Evolutionary conservation across 2,113 vertebrate species (phyloP), one percentile per base, ranked within the genome.

Genomic region (Alligator mississippiensis): DNA sequence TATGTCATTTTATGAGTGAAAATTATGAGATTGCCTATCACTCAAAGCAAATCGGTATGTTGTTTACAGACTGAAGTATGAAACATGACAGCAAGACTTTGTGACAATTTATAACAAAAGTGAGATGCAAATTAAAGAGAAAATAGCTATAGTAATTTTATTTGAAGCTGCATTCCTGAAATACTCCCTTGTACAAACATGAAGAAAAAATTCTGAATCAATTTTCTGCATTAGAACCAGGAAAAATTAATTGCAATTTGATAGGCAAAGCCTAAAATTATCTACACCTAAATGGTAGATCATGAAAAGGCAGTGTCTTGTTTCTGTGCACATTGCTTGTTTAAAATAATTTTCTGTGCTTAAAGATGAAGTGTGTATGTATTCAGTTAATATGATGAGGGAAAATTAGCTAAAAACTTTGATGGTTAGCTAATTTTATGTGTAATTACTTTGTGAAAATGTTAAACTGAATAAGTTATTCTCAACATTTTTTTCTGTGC

Each of bases 51-150:
- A 93, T 93, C 91, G 3, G 1, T 47, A 90, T 92, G 82, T 95
- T 98, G 97, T 98, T 98, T 98, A 98, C 95, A 94, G 80, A 95
- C 82, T 92, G 89, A 80, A 93, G 87, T 78, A 90, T 95, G 93
- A 97, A 90, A 93, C 96, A 82, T 80, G 89, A 94, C 89, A 96
- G 90, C 94, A 93, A 92, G 96, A 95, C 82, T 89, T 75, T 87
- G 25, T 24, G 88, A 92, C 75, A 76, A 82, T 70, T 83, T 78
- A 66, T 91, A 96, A 88, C 58, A 93, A 86, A 91, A 82, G 22
- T 59, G 63, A 57, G 79, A 94, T 80, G 81, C 47, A 93, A 93
- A 95, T 90, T 77, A 78, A 96, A 95, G 76, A 91, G 89, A 80
- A 92, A 96, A 89, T 57, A 90, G 86, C 87, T 12, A 89, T 54